Evolutionary conservation across 2,888 invertebrate genomes (phyloP).

Genomic region (Opisthograptis luteolata): DNA sequence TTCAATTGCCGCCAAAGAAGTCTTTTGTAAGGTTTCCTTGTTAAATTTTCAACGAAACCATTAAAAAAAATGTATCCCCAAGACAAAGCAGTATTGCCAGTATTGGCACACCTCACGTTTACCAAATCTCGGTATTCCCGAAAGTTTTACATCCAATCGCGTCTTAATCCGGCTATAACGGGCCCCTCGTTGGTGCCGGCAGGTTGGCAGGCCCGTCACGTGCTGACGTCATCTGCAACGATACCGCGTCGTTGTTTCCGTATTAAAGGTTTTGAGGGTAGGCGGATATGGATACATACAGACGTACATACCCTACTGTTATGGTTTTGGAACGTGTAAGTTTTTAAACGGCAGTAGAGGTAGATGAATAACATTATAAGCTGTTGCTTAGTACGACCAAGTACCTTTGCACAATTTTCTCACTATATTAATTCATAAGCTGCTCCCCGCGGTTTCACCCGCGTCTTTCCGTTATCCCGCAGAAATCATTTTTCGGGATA

Average conservation of each 20-base stretch:
- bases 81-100: constrained; percentile 21
- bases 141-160: constrained; percentile 57
- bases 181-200: constrained; percentile 11
- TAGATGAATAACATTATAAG: too few relatives aligned
- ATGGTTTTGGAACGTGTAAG: constrained; percentile 30
- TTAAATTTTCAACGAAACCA: too few relatives aligned
- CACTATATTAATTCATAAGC: too few relatives aligned
- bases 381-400: too few relatives aligned
- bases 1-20: too few relatives aligned
- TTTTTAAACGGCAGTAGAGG: constrained; percentile 35
- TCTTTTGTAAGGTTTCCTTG: too few relatives aligned
- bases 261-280: constrained; percentile 32
- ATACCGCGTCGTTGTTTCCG: constrained; percentile 54
- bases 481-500: too few relatives aligned
- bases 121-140: constrained; percentile 18
- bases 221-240: constrained; percentile 61
- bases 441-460: too few relatives aligned
- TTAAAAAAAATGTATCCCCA: too few relatives aligned
- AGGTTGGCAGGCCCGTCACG: constrained; percentile 60
- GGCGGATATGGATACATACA: constrained; percentile 5
- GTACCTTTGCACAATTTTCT: too few relatives aligned
- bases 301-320: too few relatives aligned
- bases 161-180: constrained; percentile 66
- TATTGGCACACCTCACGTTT: constrained; percentile 19
- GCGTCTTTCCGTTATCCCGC: too few relatives aligned